These are phyloP conservation scores for Malacoctenus gilli DNA, from an alignment of 2,797 vertebrate genomes.

Conservation along the genomic window DNA sequence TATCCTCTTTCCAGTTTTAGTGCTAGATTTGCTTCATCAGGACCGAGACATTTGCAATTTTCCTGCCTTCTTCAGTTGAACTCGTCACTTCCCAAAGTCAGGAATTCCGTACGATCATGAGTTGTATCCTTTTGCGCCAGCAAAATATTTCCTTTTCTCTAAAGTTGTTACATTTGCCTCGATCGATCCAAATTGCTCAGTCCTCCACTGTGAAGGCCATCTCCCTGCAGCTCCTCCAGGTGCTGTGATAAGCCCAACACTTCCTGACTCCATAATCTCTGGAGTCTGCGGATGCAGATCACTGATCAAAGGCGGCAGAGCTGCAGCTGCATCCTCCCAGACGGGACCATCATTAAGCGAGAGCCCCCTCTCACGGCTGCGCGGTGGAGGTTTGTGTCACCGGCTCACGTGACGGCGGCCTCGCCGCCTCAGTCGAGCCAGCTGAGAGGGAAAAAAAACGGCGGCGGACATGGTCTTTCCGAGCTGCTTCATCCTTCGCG, in stretches of 20 bases:
- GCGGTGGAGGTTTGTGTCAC: conserved; percentile 34
- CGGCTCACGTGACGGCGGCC: conserved; percentile 4
- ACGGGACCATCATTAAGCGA: conserved; percentile 36
- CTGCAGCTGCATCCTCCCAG: conserved; percentile 46
- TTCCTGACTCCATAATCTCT: conserved; percentile 46
- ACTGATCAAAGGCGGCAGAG: conserved; percentile 62
- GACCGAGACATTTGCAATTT: too few relatives aligned
- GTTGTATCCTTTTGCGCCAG: too few relatives aligned
- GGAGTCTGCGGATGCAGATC: conserved; percentile 56
- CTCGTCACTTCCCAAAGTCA: too few relatives aligned
- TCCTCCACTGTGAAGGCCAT: neutral
- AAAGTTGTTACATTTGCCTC: too few relatives aligned
- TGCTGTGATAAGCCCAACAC: conserved; percentile 46
- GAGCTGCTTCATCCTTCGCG: conserved; percentile 26
- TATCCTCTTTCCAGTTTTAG: too few relatives aligned
- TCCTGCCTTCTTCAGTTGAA: too few relatives aligned
- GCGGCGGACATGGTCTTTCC: conserved; percentile 29
- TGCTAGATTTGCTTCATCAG: too few relatives aligned
- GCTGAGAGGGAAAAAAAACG: conserved; percentile 33
- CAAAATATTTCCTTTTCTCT: conserved; percentile 3
- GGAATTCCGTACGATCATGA: too few relatives aligned
- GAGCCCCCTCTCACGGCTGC: conserved; percentile 13
- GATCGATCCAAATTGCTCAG: too few relatives aligned
- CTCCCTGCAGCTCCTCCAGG: conserved; percentile 48
- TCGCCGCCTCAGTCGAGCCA: conserved; percentile 8